Evolutionary conservation across 2,113 vertebrate species (phyloP).

Genomic region (Notechis scutatus): DNA sequence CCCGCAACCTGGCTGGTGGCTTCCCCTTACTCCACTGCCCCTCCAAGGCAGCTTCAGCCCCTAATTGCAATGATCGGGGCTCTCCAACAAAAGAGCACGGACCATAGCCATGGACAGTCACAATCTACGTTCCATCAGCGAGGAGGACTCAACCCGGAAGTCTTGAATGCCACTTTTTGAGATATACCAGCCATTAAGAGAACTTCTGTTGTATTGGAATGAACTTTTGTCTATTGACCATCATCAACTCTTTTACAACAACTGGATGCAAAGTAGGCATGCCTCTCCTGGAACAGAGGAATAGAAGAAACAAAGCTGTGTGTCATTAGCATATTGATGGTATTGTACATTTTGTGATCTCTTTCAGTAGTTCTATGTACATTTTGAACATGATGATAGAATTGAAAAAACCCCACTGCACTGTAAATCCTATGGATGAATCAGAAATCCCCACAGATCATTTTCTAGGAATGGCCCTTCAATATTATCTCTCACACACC

Average conservation of each 20-base stretch:
- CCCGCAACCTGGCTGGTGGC: no score
- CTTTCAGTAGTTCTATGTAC: neutral
- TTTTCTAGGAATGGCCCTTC: neutral
- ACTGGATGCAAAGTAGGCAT: neutral
- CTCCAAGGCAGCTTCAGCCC: no score
- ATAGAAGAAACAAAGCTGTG: neutral
- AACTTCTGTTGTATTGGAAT: neutral
- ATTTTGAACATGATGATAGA: neutral
- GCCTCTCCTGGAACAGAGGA: neutral
- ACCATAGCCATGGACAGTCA: no score
- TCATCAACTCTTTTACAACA: neutral
- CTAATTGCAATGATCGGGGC: no score
- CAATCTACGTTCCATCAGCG: no score
- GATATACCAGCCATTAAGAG: neutral
- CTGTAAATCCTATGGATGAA: neutral
- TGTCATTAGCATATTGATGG: neutral
- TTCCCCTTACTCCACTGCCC: no score
- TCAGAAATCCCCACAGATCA: neutral
- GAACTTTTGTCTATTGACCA: neutral
- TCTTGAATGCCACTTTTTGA: neutral
- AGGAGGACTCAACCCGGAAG: no score
- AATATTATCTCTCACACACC: neutral
- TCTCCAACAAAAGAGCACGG: no score
- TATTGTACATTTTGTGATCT: neutral
- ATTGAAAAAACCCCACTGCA: neutral